Conservation (phyloP, 2,888 invertebrate species). For the Lepidochrysops patricia region DNA sequence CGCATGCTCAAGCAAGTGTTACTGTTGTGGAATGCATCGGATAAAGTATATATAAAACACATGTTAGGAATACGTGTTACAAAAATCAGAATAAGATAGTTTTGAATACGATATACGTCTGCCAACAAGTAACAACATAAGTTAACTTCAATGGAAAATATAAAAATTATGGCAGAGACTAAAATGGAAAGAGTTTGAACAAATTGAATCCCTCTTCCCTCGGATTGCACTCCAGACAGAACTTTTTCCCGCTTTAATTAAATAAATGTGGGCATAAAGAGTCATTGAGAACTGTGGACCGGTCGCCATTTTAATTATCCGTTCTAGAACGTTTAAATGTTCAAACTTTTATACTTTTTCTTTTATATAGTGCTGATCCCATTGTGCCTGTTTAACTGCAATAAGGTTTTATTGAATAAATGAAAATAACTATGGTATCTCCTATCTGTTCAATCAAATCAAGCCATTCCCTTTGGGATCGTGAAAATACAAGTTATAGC, state of each 20-base stretch:
- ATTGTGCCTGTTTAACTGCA: too few relatives aligned
- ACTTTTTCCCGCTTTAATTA: conserved; percentile 3
- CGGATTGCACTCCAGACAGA: neutral
- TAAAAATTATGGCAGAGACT: neutral
- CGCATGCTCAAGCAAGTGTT: too few relatives aligned
- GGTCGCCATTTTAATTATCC: conserved; percentile 9
- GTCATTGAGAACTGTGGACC: neutral
- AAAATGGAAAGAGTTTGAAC: conserved; percentile 3
- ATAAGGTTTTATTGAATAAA: neutral
- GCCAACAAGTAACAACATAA: neutral
- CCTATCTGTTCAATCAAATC: too few relatives aligned
- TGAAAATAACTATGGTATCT: neutral
- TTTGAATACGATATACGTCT: too few relatives aligned
- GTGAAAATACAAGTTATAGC: neutral
- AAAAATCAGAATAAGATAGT: too few relatives aligned
- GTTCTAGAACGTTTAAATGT: conserved; percentile 1
- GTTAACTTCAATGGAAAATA: neutral
- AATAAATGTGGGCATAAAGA: conserved; percentile 8
- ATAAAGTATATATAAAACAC: too few relatives aligned
- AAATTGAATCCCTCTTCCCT: neutral
- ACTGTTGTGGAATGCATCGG: too few relatives aligned
- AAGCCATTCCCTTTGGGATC: neutral
- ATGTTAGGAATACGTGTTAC: too few relatives aligned
- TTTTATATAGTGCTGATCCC: neutral
- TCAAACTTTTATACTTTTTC: neutral